Conservation (phyloP, 2,113 vertebrate genomes). For the Crotalus helleri region DNA sequence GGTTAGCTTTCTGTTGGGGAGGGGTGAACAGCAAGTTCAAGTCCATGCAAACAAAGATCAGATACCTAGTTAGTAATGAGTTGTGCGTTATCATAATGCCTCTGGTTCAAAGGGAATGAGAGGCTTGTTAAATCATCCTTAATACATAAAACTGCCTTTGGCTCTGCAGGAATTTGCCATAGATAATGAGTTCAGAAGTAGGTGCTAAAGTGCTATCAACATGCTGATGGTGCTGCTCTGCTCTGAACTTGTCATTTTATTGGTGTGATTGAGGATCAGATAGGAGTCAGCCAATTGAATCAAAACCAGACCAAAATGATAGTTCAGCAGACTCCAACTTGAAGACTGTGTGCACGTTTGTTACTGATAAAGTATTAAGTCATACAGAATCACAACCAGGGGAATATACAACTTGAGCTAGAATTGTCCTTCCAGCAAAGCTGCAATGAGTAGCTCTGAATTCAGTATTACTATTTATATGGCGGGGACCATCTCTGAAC, state of each 20-base stretch:
- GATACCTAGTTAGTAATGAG: conserved; percentile 18
- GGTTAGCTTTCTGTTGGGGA: neutral
- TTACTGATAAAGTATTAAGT: neutral
- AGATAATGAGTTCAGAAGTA: neutral
- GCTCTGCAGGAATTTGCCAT: conserved; percentile 7
- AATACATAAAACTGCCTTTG: conserved; percentile 18
- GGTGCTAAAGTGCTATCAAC: neutral
- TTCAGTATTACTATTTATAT: neutral
- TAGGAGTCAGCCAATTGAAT: neutral
- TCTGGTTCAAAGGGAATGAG: neutral
- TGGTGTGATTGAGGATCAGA: conserved; percentile 12
- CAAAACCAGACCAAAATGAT: neutral
- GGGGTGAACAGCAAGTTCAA: neutral
- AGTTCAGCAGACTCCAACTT: neutral
- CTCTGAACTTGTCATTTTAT: conserved; percentile 20
- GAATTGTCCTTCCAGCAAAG: neutral
- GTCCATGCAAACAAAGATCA: neutral
- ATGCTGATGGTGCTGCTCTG: conserved; percentile 1
- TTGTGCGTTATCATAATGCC: neutral
- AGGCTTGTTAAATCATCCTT: conserved; percentile 22
- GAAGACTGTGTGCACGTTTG: neutral
- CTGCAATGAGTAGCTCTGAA: neutral
- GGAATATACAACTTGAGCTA: neutral
- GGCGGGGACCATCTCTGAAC: neutral
- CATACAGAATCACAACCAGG: neutral